Percentiles rank a stretch among this genome's conserved stretches.
Evolutionary conservation across 2,888 invertebrate species (phyloP).

Genomic region (Harpalus rufipes): DNA sequence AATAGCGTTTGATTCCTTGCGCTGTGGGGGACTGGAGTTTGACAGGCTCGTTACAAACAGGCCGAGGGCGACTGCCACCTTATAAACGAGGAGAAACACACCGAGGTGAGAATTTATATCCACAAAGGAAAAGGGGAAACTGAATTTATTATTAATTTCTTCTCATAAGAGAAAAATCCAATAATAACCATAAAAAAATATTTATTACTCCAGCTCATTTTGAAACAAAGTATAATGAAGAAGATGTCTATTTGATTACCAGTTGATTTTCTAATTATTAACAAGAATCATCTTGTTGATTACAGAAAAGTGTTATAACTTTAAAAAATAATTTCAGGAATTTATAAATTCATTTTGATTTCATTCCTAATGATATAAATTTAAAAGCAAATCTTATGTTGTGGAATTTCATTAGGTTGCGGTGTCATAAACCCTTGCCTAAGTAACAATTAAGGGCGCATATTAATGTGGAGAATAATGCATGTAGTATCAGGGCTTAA

Average conservation of each 20-base stretch:
- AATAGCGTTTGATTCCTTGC: constrained; percentile 67
- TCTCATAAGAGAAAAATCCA: no score
- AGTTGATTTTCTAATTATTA: no score
- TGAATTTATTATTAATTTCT: no score
- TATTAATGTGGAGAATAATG: constrained; percentile 46
- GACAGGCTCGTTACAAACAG: constrained; percentile 65
- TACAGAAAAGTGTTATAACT: no score
- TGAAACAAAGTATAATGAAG: no score
- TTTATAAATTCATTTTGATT: background rate
- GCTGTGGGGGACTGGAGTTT: constrained; percentile 65
- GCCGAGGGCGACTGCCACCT: constrained; percentile 51
- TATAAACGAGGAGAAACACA: background rate
- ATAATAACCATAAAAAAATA: no score
- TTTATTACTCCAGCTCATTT: no score
- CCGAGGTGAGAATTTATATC: background rate
- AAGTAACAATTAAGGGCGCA: constrained; percentile 44
- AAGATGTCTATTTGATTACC: no score
- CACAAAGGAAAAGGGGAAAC: background rate
- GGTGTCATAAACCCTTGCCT: constrained; percentile 35
- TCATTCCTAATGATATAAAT: background rate
- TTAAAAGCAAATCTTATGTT: constrained; percentile 23
- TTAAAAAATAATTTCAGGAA: background rate
- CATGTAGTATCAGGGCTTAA: constrained; percentile 41
- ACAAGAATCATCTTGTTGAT: no score
- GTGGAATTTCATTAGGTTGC: constrained; percentile 29